Evolutionary conservation across 2,888 invertebrate species (phyloP), one percentile per base, ranked within the genome.

Genomic region (Pseudococcus longispinus): DNA sequence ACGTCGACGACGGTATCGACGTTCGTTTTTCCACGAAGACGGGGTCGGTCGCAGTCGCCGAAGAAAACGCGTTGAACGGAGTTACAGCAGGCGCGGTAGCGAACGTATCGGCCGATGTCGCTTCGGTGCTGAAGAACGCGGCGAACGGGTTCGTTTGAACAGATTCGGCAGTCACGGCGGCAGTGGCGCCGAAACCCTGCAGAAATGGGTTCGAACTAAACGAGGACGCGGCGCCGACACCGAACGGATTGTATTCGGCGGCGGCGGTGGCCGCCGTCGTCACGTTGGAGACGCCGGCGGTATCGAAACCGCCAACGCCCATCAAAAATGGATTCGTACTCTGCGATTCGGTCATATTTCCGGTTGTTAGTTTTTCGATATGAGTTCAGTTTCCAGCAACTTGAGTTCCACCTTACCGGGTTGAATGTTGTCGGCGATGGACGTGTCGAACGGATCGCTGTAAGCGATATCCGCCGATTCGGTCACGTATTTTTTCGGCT

Each of bases 381-480:
- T 92, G 18, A 96, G 91, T 90, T 96, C 96, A 89, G 94, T 93
- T 91, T 96, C 96, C 83, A 96, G 91, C 89, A 95, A 93, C 90
- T 95, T 95, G 5, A 96, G 90, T 91, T 96, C 96, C 3, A 94
- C 93, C 90, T 93, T 94, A 84, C 96, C 96, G 0, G 96, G 95
- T 85, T 95, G 91, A 82, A 96, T 93, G 89, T 94, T 94, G 26
- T 90, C 89, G 0, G 96, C 96, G 89, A 95, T 95, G 0, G 96
- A 95, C 0, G 97, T 97, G 90, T 97, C 97, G 90, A 97, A 97
- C 0, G 97, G 97, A 91, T 96, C 96, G 42, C 88, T 87, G 84
- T 89, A 89, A 0, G n/a, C 42, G 42, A 80, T 37, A 1, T 80
- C 77, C 20, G 77, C 42, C 20, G 77, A 42, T 13, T 92, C 91